These are phyloP conservation scores for Pinna nobilis DNA, from an alignment of 1,140 invertebrate genomes.

Conservation along the genomic window DNA sequence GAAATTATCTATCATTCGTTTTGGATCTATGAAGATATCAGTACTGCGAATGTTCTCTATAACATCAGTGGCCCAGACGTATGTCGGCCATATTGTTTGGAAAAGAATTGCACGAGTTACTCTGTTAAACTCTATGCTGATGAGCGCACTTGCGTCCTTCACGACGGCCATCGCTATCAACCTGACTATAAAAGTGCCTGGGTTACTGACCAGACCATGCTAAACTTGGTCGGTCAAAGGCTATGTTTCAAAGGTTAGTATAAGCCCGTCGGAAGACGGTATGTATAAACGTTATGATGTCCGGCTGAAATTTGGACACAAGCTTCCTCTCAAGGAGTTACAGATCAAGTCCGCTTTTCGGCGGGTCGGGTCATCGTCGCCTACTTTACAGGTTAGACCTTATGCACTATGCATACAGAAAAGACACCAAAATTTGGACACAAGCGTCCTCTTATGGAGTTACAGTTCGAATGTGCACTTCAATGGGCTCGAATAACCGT, in stretches of 20 bases:
- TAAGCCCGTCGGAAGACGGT: neutral
- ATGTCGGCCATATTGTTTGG: neutral
- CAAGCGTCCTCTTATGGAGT: too few relatives aligned
- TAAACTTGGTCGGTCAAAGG: neutral
- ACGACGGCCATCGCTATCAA: slow-evolving; percentile 18
- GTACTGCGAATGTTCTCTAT: neutral
- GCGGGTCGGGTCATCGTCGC: too few relatives aligned
- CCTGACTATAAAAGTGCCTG: neutral
- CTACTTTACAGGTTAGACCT: too few relatives aligned
- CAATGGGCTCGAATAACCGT: too few relatives aligned
- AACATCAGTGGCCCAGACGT: neutral
- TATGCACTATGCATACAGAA: too few relatives aligned
- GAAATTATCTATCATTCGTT: slow-evolving; percentile 9
- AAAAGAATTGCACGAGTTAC: neutral
- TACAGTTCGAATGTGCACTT: too few relatives aligned
- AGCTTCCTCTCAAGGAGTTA: too few relatives aligned
- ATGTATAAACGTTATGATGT: too few relatives aligned
- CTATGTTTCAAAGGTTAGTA: neutral
- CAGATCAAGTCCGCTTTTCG: too few relatives aligned
- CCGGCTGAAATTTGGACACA: too few relatives aligned
- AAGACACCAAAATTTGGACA: too few relatives aligned
- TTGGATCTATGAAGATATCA: neutral
- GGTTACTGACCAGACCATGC: neutral
- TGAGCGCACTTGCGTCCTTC: neutral
- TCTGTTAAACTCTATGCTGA: neutral